Percentiles rank a stretch among this genome's conserved stretches.
These are phyloP conservation scores for Ictalurus furcatus DNA, from an alignment of 2,113 vertebrate species.

Conservation along the genomic window DNA sequence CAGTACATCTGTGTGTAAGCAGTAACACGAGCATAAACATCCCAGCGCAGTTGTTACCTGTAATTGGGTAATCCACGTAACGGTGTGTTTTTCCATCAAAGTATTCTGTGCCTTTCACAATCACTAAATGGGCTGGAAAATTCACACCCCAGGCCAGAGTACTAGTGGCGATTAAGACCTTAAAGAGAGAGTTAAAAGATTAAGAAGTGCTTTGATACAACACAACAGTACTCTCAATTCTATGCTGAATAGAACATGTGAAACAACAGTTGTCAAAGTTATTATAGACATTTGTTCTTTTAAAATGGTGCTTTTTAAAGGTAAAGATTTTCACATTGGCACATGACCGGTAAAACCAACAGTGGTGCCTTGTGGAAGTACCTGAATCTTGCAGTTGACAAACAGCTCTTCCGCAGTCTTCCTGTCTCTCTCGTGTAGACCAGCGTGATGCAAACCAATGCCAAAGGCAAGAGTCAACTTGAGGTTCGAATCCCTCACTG, in stretches of 20 bases:
- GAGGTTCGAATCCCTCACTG: constrained; percentile 90
- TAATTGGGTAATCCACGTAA: constrained; percentile 97
- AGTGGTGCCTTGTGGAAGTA: constrained; percentile 53
- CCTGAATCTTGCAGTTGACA: constrained; percentile 98
- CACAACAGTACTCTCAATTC: background rate
- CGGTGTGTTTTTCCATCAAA: constrained; percentile 95
- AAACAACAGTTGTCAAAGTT: background rate
- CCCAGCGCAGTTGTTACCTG: constrained; percentile 75
- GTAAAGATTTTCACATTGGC: background rate
- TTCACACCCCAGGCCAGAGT: constrained; percentile 98
- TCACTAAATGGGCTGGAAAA: constrained; percentile 97
- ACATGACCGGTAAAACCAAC: background rate
- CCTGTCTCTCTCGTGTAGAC: constrained; percentile 92
- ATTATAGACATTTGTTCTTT: background rate
- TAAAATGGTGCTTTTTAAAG: background rate
- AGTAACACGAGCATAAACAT: constrained; percentile 7
- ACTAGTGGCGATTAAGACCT: constrained; percentile 97
- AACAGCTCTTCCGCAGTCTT: constrained; percentile 96
- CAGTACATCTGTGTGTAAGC: background rate
- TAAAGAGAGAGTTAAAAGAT: background rate
- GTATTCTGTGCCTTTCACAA: constrained; percentile 97
- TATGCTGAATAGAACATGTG: background rate
- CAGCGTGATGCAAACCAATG: constrained; percentile 96
- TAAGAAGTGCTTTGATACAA: background rate
- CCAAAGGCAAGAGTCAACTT: constrained; percentile 96